A percentile compares a stretch with the other conserved stretches of the same genome.
phyloP scores from a whole-genome alignment of 2,797 vertebrate species.

The Poeciliopsis paucimaculata region DNA sequence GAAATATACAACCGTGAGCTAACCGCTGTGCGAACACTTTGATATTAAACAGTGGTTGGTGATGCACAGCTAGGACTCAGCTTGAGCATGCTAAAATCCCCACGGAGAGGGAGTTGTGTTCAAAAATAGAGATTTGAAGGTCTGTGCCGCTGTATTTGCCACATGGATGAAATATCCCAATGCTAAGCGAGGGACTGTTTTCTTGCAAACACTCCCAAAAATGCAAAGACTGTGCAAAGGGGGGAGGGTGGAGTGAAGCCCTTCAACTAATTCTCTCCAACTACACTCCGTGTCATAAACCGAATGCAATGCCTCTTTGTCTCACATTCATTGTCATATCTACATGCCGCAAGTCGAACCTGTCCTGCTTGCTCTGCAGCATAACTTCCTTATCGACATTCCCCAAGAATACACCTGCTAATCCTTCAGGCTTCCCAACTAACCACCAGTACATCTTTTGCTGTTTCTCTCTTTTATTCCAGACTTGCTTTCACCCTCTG shows the following conservation, averaged over 20 bases:
- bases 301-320: constrained; percentile 61
- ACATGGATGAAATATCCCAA: constrained; percentile 50
- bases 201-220: constrained; percentile 50
- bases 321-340: constrained; percentile 65
- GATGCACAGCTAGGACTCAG: constrained; percentile 26
- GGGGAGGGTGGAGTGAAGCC: constrained; percentile 47
- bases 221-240: constrained; percentile 47
- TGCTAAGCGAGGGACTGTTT: constrained; percentile 42
- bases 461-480: constrained; percentile 55
- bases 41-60: constrained; percentile 36
- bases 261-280: constrained; percentile 65
- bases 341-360: constrained; percentile 55
- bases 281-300: constrained; percentile 56
- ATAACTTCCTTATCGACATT: constrained; percentile 68
- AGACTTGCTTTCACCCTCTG: constrained; percentile 59
- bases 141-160: constrained; percentile 32
- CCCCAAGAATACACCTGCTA: constrained; percentile 71
- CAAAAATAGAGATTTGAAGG: constrained; percentile 48
- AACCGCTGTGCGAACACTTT: constrained; percentile 40
- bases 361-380: constrained; percentile 48
- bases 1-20: constrained; percentile 19
- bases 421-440: constrained; percentile 58
- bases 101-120: constrained; percentile 13
- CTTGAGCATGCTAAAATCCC: constrained; percentile 24
- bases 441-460: constrained; percentile 54